Conservation (phyloP, 2,888 invertebrate species). For the Dasysyrphus tricinctus region DNA sequence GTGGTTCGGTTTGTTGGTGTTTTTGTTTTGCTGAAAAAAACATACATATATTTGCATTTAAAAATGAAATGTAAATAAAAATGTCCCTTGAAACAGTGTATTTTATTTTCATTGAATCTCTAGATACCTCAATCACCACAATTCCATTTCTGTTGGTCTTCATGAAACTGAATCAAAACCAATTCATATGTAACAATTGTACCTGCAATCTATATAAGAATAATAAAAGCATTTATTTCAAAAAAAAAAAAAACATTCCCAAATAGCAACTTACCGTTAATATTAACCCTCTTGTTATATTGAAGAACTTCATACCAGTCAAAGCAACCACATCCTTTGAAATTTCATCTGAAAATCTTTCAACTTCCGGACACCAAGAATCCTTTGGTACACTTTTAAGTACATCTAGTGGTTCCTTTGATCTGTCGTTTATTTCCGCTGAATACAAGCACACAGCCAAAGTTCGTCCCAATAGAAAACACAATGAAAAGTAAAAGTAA, state of each 20-base stretch:
- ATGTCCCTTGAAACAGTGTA: no score
- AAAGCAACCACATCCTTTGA: constrained; percentile 80
- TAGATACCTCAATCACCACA: constrained; percentile 72
- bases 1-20: no score
- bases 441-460: constrained; percentile 85
- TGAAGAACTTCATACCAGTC: constrained; percentile 81
- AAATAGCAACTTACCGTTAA: constrained; percentile 78
- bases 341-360: constrained; percentile 80
- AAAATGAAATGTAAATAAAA: no score
- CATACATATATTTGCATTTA: no score
- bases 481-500: constrained; percentile 86
- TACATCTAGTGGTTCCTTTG: constrained; percentile 82
- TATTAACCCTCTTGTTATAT: constrained; percentile 81
- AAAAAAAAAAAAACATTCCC: background rate
- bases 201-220: constrained; percentile 84
- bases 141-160: constrained; percentile 80
- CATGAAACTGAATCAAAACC: constrained; percentile 85
- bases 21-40: no score
- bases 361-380: constrained; percentile 83
- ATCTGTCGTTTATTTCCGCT: constrained; percentile 85
- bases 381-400: constrained; percentile 82
- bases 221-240: no score
- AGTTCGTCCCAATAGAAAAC: constrained; percentile 85
- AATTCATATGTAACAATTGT: constrained; percentile 86
- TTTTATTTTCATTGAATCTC: no score